phyloP scores from a whole-genome alignment of 1,140 invertebrate genomes.

The Venturia canescens region DNA sequence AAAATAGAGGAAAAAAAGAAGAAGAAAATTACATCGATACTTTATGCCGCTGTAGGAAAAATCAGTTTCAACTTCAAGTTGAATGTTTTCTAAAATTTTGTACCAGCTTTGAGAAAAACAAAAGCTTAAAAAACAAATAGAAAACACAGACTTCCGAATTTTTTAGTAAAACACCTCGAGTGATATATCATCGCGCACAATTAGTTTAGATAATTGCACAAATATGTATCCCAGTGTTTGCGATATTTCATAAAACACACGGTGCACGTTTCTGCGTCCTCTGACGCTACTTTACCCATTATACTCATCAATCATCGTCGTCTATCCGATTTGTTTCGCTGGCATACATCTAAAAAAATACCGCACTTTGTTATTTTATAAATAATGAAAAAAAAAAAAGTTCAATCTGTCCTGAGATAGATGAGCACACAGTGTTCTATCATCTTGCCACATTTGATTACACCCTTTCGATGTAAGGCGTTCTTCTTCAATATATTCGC shows the following conservation, averaged over 20 bases:
- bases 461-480: no score
- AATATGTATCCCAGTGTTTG: not conserved
- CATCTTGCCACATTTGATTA: no score
- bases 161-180: not conserved
- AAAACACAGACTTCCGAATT: not conserved
- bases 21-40: not conserved
- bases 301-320: conserved; percentile 1
- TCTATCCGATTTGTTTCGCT: not conserved
- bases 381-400: not conserved
- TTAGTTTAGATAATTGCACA: not conserved
- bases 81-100: not conserved
- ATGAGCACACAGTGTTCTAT: no score
- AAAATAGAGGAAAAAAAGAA: no score
- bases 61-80: not conserved
- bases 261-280: not conserved
- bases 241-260: not conserved
- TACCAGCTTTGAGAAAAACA: conserved; percentile 1
- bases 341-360: not conserved
- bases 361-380: not conserved
- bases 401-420: not conserved
- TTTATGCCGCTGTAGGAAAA: conserved; percentile 2
- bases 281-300: not conserved
- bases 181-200: not conserved
- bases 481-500: no score
- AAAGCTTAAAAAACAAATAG: not conserved